Base-by-base conservation (phyloP, 2,113 vertebrate species). In the Hystrix cristata region DNA sequence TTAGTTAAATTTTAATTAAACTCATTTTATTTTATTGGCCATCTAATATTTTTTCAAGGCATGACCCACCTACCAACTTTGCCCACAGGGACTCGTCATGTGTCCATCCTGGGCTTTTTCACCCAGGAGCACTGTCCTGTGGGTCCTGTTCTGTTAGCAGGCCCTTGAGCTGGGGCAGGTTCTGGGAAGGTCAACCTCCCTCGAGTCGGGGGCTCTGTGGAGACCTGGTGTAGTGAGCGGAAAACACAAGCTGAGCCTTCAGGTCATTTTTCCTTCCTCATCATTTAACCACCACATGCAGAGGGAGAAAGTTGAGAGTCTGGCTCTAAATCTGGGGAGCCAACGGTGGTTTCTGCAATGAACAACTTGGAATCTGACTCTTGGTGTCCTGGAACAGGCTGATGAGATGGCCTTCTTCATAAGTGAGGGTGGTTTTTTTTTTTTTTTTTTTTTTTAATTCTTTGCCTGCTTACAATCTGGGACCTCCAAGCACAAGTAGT, bases 391-490 rank as follows among this genome's bases (percentile, higher is more conserved):
- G 3, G 81, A 78, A 34, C 18, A 67, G 53, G 62, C 9, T 3
- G 18, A 48, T n/a, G 60, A 79, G 25, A 3, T 21, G 5, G 51
- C 16, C 27, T 51, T 69, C 53, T 79, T 87, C 19, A 81, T 46
- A 80, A 16, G 78, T 64, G 90, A 90, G 34, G 71, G 27, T 72
- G 38, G 38, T 38, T 38, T 38, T 76, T 91, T 79, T 29, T 74
- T n/a, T 38, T 76, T 48, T 83, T 79, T 48, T 69, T 71, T 16
- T 82, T 87, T 53, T 46, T 78, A 82, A 64, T 90, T 91, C 78
- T 92, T 92, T 48, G 60, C 19, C n/a, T 69, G 74, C n/a, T 85
- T 96, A 65, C 23, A 88, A 80, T 14, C 55, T 12, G 27, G 80
- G 46, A 38, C 18, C 34, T 59, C 38, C n/a, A 55, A 48, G 34